phyloP scores from a whole-genome alignment of 1,140 invertebrate species.

The Tetramorium parvispinum region DNA sequence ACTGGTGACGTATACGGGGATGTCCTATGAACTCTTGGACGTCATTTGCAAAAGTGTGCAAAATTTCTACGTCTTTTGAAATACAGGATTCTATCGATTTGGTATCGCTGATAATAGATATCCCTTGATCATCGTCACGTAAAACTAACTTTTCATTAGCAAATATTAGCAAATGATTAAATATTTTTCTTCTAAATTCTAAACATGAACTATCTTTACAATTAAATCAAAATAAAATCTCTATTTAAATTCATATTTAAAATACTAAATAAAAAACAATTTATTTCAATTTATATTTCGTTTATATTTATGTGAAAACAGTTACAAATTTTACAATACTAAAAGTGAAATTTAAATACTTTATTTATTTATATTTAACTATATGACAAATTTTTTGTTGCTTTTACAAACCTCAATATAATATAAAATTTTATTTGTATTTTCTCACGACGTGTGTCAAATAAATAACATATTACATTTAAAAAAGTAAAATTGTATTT shows the following conservation, averaged over 20 bases:
- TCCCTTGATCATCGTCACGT: neutral
- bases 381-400: neutral
- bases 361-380: neutral
- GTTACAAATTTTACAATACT: neutral
- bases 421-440: neutral
- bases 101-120: neutral
- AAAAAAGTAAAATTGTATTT: neutral
- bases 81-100: neutral
- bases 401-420: neutral
- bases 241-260: slow-evolving; percentile 5
- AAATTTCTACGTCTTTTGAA: neutral
- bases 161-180: neutral
- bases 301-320: neutral
- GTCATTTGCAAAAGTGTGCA: slow-evolving; percentile 69
- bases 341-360: neutral
- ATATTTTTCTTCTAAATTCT: neutral
- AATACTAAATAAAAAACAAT: neutral
- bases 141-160: neutral
- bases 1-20: slow-evolving; percentile 69
- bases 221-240: neutral
- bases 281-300: neutral
- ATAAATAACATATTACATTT: neutral
- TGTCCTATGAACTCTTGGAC: slow-evolving; percentile 64
- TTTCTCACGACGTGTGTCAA: neutral
- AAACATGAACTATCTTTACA: neutral